phyloP scores from a whole-genome alignment of 2,888 invertebrate genomes.

The Perdita meconis region DNA sequence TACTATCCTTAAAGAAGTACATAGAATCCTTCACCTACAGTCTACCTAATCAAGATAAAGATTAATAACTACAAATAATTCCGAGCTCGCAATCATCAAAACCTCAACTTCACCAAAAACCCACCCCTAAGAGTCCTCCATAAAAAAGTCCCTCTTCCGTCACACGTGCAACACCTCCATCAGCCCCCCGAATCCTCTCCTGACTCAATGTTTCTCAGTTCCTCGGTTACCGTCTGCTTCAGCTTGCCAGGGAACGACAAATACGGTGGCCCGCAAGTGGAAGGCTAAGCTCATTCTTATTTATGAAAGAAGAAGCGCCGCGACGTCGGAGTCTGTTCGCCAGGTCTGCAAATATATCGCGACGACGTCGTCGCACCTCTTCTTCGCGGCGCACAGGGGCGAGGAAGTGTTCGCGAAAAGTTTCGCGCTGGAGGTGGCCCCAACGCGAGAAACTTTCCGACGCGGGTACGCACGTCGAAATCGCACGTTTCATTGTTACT shows the following conservation, averaged over 20 bases:
- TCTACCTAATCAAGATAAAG: no score
- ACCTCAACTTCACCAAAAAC: no score
- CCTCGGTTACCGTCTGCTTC: slow-evolving; percentile 40
- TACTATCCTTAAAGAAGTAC: no score
- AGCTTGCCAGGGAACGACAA: slow-evolving; percentile 53
- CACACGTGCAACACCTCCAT: neutral
- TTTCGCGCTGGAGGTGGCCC: slow-evolving; percentile 44
- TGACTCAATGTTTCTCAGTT: slow-evolving; percentile 16
- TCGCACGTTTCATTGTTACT: slow-evolving; percentile 67
- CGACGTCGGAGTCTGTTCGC: slow-evolving; percentile 31
- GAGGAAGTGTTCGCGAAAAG: slow-evolving; percentile 48
- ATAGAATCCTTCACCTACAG: no score
- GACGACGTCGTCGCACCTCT: neutral
- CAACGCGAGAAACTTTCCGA: slow-evolving; percentile 46
- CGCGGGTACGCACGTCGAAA: slow-evolving; percentile 32
- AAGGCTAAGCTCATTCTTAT: slow-evolving; percentile 63
- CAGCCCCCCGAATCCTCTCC: slow-evolving; percentile 22
- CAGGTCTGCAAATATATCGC: slow-evolving; percentile 26
- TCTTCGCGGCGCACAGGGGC: neutral
- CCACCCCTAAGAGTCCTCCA: no score
- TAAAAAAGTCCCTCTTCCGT: no score
- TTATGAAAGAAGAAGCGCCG: slow-evolving; percentile 53
- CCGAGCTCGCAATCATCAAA: no score
- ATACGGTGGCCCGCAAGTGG: slow-evolving; percentile 35
- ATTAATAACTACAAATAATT: no score